Base-by-base conservation (phyloP, 2,113 vertebrate species). In the Perognathus longimembris region DNA sequence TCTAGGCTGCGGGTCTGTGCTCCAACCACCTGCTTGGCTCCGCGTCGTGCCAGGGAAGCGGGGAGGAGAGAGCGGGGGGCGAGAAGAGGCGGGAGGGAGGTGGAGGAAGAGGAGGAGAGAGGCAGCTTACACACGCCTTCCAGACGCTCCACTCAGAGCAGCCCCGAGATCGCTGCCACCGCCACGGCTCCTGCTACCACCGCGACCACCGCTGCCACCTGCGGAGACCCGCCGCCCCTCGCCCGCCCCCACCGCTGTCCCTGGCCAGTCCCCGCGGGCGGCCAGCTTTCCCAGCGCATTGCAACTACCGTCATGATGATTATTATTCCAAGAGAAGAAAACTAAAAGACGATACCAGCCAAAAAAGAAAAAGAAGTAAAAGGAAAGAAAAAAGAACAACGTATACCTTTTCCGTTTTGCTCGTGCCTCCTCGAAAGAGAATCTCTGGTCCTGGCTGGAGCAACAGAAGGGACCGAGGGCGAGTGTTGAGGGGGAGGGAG, bases 1-100 rank as follows among this genome's bases (percentile, higher is more conserved):
- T 96, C 98, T 98, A 96, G 97, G 98, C 98, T 98, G 98, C 95
- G 36, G 96, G 67, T 96, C 82, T 3, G 94, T 45, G 97, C 86
- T 96, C 76, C 75, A 85, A 94, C 92, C 97, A 97, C 96, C 97
- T 97, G 97, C 97, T 96, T 80, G 0, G 94, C 28, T 66, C 57
- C 0, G 93, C 40, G 71, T 78, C 82, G 26, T 28, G 12, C 32
- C 67, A 0, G 82, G 32, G 69, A 28, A 10, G 34, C 57, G 30
- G 45, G 32, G 34, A 34, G 28, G 0, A 11, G 54, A 54, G 36
- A 20, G 32, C 82, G 34, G 30, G 26, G 83, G 61, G 87, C 69
- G 57, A 40, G 26, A 61, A 17, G 54, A 15, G 40, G 54, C 66
- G 32, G 82, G 61, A 73, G 70, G 88, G 36, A 61, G 45, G n/a